Percentiles rank a stretch among this genome's conserved stretches.
Evolutionary conservation across 2,113 vertebrate species (phyloP).

Genomic region (Apodemus speciosus): DNA sequence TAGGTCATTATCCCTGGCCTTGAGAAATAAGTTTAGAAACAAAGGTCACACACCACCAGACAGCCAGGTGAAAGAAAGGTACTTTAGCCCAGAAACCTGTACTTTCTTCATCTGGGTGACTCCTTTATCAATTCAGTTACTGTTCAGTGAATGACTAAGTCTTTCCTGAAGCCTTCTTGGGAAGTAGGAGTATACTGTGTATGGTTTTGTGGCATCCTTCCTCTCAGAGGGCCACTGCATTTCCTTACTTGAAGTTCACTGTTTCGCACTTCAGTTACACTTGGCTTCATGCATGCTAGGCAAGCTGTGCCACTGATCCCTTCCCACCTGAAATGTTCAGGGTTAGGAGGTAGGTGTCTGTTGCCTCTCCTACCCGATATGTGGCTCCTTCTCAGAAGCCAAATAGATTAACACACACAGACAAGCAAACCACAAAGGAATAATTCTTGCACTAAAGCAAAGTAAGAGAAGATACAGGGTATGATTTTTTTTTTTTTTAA

Average conservation of each 20-base stretch:
- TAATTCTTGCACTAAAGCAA: conserved; percentile 35
- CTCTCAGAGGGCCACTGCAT: conserved; percentile 25
- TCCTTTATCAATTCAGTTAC: conserved; percentile 50
- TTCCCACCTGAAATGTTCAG: conserved; percentile 20
- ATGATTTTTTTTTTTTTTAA: too few species aligned
- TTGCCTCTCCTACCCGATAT: not conserved
- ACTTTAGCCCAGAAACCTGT: conserved; percentile 17
- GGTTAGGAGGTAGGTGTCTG: not conserved
- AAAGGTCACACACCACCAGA: not conserved
- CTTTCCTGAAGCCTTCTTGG: conserved; percentile 57
- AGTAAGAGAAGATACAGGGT: conserved; percentile 11
- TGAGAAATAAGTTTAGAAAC: conserved; percentile 32
- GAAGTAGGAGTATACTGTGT: not conserved
- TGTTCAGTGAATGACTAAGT: conserved; percentile 48
- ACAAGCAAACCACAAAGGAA: conserved; percentile 36
- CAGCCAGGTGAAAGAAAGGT: conserved; percentile 25
- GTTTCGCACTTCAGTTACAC: conserved; percentile 41
- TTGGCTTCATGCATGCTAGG: not conserved
- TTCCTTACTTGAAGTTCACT: conserved; percentile 55
- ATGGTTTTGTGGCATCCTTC: conserved; percentile 38
- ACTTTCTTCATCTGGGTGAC: conserved; percentile 5
- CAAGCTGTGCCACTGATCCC: not conserved
- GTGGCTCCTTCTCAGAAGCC: not conserved
- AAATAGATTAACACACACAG: conserved; percentile 16
- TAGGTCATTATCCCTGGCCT: conserved; percentile 21